Evolutionary conservation across 1,140 invertebrate genomes (phyloP).

Genomic region (Drosophila rhopaloa): DNA sequence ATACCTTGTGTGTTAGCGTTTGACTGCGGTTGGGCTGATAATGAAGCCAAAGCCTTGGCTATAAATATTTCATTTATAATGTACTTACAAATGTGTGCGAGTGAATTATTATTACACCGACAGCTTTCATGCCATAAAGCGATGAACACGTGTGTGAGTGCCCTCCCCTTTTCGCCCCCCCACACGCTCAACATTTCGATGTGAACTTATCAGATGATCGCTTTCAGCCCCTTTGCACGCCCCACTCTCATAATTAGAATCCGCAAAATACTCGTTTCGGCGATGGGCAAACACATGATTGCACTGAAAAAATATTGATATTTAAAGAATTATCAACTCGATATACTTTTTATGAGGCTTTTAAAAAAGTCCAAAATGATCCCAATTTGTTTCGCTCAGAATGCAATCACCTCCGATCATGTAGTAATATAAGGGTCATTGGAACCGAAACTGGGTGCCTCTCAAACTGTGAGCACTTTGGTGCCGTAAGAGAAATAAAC

Average conservation of each 20-base stretch:
- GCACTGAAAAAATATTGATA: background rate
- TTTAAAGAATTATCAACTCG: background rate
- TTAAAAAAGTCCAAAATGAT: background rate
- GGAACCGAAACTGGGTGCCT: constrained; percentile 20
- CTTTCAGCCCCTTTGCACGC: constrained; percentile 4
- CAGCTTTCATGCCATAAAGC: constrained; percentile 14
- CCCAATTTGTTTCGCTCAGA: background rate
- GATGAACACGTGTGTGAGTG: constrained; percentile 29
- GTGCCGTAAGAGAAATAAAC: constrained; percentile 38
- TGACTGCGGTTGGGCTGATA: constrained; percentile 41
- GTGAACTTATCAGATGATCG: constrained; percentile 49
- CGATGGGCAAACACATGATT: constrained; percentile 43
- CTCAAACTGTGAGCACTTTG: constrained; percentile 42
- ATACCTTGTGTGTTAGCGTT: constrained; percentile 3
- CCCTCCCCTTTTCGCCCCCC: background rate
- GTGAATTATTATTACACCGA: constrained; percentile 51
- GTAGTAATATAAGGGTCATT: constrained; percentile 37
- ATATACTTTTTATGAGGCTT: too few relatives aligned
- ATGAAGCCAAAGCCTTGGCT: constrained; percentile 55
- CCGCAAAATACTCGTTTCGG: constrained; percentile 44
- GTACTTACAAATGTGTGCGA: constrained; percentile 34
- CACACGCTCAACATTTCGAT: background rate
- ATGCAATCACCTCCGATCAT: constrained; percentile 25
- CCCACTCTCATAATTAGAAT: constrained; percentile 48
- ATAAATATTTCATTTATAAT: constrained; percentile 58